Evolutionary conservation across 2,888 invertebrate species (phyloP).

Genomic region (Leucania comma): DNA sequence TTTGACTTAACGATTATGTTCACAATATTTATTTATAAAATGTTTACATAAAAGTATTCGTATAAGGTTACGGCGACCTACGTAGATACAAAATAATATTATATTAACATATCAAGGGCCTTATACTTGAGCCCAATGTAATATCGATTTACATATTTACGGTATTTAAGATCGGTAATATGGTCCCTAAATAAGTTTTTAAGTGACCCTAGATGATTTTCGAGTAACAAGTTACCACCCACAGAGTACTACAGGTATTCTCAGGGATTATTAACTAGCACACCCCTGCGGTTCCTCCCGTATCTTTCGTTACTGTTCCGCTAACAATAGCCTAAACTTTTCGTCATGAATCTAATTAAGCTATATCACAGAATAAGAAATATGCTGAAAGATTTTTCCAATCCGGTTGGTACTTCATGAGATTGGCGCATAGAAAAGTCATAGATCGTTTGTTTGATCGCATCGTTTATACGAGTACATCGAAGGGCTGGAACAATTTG

Average conservation of each 20-base stretch:
- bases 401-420: no score
- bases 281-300: no score
- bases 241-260: constrained; percentile 4
- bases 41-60: constrained; percentile 36
- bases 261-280: not conserved
- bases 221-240: constrained; percentile 34
- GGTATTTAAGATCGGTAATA: constrained; percentile 33
- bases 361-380: no score
- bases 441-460: no score
- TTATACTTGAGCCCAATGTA: constrained; percentile 56
- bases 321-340: no score
- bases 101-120: constrained; percentile 60
- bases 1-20: constrained; percentile 38
- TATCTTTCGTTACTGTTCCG: no score
- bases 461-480: no score
- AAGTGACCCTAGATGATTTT: constrained; percentile 31
- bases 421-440: no score
- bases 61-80: constrained; percentile 45
- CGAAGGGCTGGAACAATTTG: no score
- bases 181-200: constrained; percentile 41
- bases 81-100: constrained; percentile 39
- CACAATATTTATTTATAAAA: constrained; percentile 32
- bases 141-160: constrained; percentile 58
- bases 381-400: no score
- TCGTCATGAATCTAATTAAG: no score